A percentile compares a stretch with the other conserved stretches of the same genome.
Conservation (phyloP, 1,140 invertebrate species). For the Drosophila rhopaloa region DNA sequence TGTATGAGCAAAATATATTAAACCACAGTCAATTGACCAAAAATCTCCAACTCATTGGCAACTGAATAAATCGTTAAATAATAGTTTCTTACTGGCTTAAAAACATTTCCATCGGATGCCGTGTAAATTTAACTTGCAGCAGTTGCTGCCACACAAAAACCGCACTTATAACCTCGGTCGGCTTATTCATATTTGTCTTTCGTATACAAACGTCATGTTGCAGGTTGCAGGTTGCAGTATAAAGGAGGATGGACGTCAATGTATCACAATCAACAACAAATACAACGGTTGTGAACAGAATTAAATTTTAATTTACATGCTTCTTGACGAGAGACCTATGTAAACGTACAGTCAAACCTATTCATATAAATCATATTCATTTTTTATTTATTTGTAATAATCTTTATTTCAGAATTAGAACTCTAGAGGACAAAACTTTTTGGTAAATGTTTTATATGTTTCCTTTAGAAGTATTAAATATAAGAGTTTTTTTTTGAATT, state of each 20-base stretch:
- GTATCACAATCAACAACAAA: constrained; percentile 12
- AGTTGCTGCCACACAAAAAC: constrained; percentile 3
- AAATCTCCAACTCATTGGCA: constrained; percentile 10
- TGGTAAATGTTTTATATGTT: too few species aligned
- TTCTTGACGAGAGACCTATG: constrained; percentile 11
- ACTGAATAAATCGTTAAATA: constrained; percentile 56
- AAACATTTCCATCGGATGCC: constrained; percentile 57
- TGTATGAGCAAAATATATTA: too few species aligned
- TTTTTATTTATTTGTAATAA: too few species aligned
- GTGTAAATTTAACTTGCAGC: constrained; percentile 57
- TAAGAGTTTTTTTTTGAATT: too few species aligned
- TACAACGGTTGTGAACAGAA: constrained; percentile 52
- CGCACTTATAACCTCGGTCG: constrained; percentile 3
- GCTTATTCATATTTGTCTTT: constrained; percentile 46
- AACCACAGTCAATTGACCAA: too few species aligned
- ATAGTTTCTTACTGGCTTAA: constrained; percentile 77
- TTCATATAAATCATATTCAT: too few species aligned
- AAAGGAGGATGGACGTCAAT: background rate
- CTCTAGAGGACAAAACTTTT: too few species aligned
- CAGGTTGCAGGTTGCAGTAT: constrained; percentile 8
- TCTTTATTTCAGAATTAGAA: too few species aligned
- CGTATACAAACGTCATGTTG: constrained; percentile 44
- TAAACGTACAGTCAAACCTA: constrained; percentile 1
- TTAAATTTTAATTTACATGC: constrained; percentile 73
- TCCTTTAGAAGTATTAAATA: too few species aligned